These are phyloP conservation scores for Seira sanloemensis DNA, from an alignment of 2,888 invertebrate genomes.

Conservation along the genomic window DNA sequence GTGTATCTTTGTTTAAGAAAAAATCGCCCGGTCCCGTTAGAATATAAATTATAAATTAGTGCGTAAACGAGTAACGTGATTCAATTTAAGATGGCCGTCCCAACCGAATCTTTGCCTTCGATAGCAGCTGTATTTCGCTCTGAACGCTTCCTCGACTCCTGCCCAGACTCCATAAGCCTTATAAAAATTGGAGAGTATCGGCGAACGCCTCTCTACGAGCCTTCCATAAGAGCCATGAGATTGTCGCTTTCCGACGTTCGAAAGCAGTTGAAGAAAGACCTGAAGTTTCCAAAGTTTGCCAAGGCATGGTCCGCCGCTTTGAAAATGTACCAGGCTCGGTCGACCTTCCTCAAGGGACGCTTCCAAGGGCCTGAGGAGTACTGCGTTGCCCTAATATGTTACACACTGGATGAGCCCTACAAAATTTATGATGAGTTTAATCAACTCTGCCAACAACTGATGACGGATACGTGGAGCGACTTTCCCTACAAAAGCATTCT, in stretches of 20 bases:
- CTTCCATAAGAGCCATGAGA: conserved; percentile 56
- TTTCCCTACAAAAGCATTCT: conserved; percentile 57
- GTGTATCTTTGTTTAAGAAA: too few species aligned
- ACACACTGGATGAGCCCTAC: conserved; percentile 47
- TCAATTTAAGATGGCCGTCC: too few species aligned
- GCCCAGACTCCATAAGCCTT: conserved; percentile 24
- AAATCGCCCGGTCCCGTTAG: too few species aligned
- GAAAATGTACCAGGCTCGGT: conserved; percentile 41
- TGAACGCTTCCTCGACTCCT: conserved; percentile 40
- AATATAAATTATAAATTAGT: too few species aligned
- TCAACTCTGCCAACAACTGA: conserved; percentile 31
- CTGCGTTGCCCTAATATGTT: conserved; percentile 57
- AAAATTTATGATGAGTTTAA: conserved; percentile 54
- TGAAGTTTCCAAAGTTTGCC: not conserved
- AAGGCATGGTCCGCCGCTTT: conserved; percentile 43
- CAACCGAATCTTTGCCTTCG: not conserved
- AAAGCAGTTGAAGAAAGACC: conserved; percentile 36
- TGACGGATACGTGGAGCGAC: conserved; percentile 26
- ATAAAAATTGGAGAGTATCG: conserved; percentile 48
- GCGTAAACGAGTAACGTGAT: too few species aligned
- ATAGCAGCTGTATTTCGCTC: conserved; percentile 20
- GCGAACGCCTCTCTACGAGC: conserved; percentile 50
- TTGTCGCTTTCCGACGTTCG: conserved; percentile 40
- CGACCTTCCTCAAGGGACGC: not conserved
- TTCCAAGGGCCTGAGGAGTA: conserved; percentile 55